These are phyloP conservation scores for Gobio gobio DNA, from an alignment of 2,113 vertebrate genomes.

Conservation along the genomic window DNA sequence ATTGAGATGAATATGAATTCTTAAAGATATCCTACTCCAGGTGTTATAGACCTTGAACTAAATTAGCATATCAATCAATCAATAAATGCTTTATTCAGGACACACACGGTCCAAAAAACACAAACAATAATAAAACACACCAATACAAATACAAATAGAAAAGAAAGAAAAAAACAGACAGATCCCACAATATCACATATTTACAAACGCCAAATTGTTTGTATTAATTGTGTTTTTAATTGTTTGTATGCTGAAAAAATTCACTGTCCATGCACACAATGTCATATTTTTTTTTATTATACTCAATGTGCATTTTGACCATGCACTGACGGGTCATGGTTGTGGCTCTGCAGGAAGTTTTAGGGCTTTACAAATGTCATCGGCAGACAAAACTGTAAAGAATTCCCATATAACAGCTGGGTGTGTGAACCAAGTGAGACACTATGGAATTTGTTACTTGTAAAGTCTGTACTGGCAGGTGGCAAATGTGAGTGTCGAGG, in stretches of 20 bases:
- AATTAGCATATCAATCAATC: neutral
- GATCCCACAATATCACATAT: too few relatives aligned
- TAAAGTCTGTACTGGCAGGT: constrained; percentile 26
- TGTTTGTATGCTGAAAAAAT: neutral
- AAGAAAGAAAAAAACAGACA: too few relatives aligned
- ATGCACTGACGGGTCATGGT: neutral
- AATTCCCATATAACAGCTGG: constrained; percentile 27
- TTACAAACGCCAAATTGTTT: too few relatives aligned
- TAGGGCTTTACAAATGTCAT: constrained; percentile 38
- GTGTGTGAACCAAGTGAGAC: constrained; percentile 29
- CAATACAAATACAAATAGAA: too few relatives aligned
- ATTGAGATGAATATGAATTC: neutral
- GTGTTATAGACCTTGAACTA: neutral
- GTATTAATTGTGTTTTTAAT: neutral
- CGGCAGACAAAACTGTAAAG: constrained; percentile 23
- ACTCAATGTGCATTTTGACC: neutral
- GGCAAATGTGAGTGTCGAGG: neutral
- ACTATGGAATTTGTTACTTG: constrained; percentile 5
- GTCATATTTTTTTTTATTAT: neutral
- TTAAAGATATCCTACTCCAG: neutral
- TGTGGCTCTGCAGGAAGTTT: constrained; percentile 21
- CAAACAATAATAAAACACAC: too few relatives aligned
- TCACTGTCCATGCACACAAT: neutral
- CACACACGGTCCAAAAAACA: too few relatives aligned
- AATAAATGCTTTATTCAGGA: too few relatives aligned